phyloP scores from a whole-genome alignment of 2,113 vertebrate species.

The Gnathonemus echidnorhynchus region DNA sequence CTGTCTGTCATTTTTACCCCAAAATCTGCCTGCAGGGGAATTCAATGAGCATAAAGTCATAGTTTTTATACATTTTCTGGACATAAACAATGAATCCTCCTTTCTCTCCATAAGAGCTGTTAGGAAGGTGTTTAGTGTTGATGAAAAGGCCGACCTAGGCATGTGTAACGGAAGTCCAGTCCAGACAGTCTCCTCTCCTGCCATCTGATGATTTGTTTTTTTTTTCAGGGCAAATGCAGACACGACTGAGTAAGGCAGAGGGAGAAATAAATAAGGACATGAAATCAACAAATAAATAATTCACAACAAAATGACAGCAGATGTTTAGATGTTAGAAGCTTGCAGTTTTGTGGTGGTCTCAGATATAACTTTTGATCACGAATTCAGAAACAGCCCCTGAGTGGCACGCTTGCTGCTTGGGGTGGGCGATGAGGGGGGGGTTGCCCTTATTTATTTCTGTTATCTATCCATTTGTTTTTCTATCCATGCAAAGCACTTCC shows the following conservation, averaged over 20 bases:
- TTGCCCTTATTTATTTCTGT: constrained; percentile 11
- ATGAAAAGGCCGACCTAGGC: not conserved
- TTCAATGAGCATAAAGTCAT: not conserved
- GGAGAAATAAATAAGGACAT: constrained; percentile 33
- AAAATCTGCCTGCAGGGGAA: constrained; percentile 47
- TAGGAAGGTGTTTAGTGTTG: not conserved
- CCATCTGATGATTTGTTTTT: constrained; percentile 41
- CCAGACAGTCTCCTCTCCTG: not conserved
- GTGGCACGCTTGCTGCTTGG: constrained; percentile 38
- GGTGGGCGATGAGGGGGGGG: constrained; percentile 7
- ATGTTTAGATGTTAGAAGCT: constrained; percentile 52
- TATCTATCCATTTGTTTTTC: constrained; percentile 27
- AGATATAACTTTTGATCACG: constrained; percentile 54
- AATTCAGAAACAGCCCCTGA: constrained; percentile 57
- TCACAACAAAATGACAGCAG: constrained; percentile 58
- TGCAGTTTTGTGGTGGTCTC: constrained; percentile 49
- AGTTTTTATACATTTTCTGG: not conserved
- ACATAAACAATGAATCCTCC: not conserved
- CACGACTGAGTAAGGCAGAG: constrained; percentile 19
- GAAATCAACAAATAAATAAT: constrained; percentile 62
- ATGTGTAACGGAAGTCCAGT: not conserved
- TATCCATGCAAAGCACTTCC: constrained; percentile 10
- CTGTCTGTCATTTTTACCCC: constrained; percentile 50
- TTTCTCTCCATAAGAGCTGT: not conserved
- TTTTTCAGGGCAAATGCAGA: constrained; percentile 34